Base-by-base conservation (phyloP, 2,888 invertebrate genomes). In the Thereva nobilitata region DNA sequence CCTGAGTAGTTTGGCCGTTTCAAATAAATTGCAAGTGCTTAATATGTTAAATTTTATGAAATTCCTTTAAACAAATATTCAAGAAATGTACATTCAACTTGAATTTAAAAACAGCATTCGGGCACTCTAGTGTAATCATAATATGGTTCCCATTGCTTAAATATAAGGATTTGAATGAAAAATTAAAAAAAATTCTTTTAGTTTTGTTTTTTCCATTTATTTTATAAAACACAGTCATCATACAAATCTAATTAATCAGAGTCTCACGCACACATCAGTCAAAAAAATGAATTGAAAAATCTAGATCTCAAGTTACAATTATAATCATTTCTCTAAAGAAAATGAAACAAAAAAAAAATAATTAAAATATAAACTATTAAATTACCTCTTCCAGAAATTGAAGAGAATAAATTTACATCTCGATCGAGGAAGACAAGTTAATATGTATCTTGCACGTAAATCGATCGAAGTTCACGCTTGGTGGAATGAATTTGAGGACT, bases 201-300 rank as follows among this genome's bases (percentile, higher is more conserved):
- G 23, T 23, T 23, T 23, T 23, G 23, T 23, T 23, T 23, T 23
- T 23, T 23, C 23, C 23, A 23, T 67, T 56, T 65, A 61, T 59
- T 68, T 68, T 68, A 68, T 59, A 68, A 68, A 68, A 68, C 68
- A 68, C 68, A 68, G 59, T 23, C 23, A 23, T 23, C 68, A 68
- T 68, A 68, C 68, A 59, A 49, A 61, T 61, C 50, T 50, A 50
- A 61, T 41, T 59, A 40, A n/a, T 50, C 8, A 47, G 23, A 35
- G 34, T 50, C 23, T 61, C 68, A 68, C 65, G 49, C 68, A 68
- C 65, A 65, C 68, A 67, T 64, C 59, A 61, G 61, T 65, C 65
- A 23, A 65, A 61, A 64, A 52, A 68, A 68, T 65, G 47, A 68
- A 68, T 59, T 55, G 53, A 45, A 45, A 59, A 40, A 61, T 54